Conservation (phyloP, 2,888 invertebrate species). For the Tethea ocularis region DNA sequence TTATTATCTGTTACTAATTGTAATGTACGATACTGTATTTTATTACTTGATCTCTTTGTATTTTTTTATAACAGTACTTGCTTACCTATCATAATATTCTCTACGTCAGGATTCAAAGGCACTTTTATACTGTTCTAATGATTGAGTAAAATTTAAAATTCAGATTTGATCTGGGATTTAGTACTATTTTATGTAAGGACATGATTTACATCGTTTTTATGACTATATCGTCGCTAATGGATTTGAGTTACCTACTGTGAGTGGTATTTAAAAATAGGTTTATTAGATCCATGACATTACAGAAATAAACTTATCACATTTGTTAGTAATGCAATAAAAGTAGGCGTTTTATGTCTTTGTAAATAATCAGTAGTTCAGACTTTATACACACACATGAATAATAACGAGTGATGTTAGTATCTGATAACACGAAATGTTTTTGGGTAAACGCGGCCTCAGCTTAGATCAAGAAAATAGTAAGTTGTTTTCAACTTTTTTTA, state of each 20-base stretch:
- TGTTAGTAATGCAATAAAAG: not conserved
- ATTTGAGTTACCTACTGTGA: too few relatives aligned
- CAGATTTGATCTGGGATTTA: too few relatives aligned
- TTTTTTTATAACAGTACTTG: not conserved
- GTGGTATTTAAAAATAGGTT: too few relatives aligned
- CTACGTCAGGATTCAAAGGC: too few relatives aligned
- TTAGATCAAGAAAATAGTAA: too few relatives aligned
- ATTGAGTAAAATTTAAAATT: too few relatives aligned
- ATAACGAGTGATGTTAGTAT: not conserved
- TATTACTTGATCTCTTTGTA: not conserved
- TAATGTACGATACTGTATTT: conserved; percentile 9
- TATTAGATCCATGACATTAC: not conserved
- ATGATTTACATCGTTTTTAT: too few relatives aligned
- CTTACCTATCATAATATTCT: not conserved
- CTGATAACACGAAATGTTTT: not conserved
- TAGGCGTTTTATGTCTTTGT: not conserved
- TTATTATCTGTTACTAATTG: conserved; percentile 30
- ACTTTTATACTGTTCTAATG: too few relatives aligned
- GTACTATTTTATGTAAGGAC: too few relatives aligned
- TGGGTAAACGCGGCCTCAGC: not conserved
- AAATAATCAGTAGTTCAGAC: not conserved
- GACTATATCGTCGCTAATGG: too few relatives aligned
- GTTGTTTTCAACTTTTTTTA: too few relatives aligned
- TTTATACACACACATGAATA: too few relatives aligned
- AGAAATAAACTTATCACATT: not conserved